Evolutionary conservation across 2,113 vertebrate species (phyloP).

Genomic region (Nesoenas mayeri): DNA sequence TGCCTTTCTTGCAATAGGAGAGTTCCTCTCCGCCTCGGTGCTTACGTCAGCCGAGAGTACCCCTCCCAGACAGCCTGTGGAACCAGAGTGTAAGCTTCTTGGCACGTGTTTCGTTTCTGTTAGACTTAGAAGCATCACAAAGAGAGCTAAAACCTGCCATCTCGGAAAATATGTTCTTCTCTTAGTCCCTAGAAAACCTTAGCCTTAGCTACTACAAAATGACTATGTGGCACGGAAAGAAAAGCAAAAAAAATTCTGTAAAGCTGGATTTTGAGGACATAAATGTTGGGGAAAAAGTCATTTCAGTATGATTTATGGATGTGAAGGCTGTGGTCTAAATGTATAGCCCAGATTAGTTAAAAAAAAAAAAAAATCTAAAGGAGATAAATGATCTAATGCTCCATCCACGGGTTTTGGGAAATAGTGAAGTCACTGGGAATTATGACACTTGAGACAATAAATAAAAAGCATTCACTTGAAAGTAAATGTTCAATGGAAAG

Average conservation of each 20-base stretch:
- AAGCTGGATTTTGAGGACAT: background rate
- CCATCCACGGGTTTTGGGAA: background rate
- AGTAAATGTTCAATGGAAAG: background rate
- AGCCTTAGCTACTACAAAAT: background rate
- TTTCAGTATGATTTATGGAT: background rate
- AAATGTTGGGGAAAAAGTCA: background rate
- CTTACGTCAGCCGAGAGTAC: constrained; percentile 2
- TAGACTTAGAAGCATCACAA: background rate
- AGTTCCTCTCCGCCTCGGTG: background rate
- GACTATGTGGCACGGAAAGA: background rate
- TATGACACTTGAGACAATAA: background rate
- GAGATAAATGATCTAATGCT: background rate
- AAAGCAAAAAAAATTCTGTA: background rate
- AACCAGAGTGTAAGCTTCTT: constrained; percentile 28
- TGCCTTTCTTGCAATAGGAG: background rate
- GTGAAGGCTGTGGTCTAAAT: background rate
- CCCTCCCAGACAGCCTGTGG: constrained; percentile 14
- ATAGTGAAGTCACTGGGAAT: background rate
- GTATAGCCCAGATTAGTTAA: background rate
- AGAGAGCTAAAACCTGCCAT: background rate
- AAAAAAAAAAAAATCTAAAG: background rate
- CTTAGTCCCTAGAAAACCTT: background rate
- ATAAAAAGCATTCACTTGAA: background rate
- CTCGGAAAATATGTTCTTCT: background rate
- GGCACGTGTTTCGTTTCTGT: constrained; percentile 25